Conservation (phyloP, 2,797 vertebrate species). For the Tenualosa ilisha region DNA sequence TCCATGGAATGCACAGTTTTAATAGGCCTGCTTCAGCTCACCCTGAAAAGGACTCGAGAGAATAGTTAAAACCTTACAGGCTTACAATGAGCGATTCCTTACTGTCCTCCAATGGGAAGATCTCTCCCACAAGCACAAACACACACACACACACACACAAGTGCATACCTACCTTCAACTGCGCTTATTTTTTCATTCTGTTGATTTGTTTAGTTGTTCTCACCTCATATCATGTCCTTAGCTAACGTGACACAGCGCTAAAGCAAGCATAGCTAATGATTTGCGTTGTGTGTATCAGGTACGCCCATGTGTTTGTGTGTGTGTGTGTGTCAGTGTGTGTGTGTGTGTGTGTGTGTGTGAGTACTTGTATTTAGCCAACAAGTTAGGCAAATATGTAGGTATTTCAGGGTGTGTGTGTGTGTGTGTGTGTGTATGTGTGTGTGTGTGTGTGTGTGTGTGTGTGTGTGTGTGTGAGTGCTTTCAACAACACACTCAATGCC, state of each 20-base stretch:
- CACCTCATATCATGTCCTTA: background rate
- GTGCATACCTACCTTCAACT: background rate
- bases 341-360: background rate
- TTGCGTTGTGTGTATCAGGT: background rate
- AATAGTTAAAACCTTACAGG: conserved; percentile 75
- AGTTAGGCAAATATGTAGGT: background rate
- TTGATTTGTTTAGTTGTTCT: background rate
- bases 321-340: background rate
- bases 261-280: background rate
- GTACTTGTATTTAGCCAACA: background rate
- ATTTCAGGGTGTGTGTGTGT: background rate
- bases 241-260: background rate
- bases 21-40: conserved; percentile 68
- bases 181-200: background rate
- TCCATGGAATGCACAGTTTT: conserved; percentile 80
- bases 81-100: background rate
- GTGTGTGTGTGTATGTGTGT: background rate
- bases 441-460: background rate
- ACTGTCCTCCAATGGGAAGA: background rate
- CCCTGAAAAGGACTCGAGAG: conserved; percentile 81
- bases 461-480: background rate
- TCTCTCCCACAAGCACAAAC: background rate
- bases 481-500: too few species aligned
- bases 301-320: background rate
- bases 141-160: background rate